Percentiles rank a stretch among this genome's conserved stretches.
These are phyloP conservation scores for Pipistrellus pipistrellus DNA, from an alignment of 2,797 vertebrate genomes.

Conservation along the genomic window DNA sequence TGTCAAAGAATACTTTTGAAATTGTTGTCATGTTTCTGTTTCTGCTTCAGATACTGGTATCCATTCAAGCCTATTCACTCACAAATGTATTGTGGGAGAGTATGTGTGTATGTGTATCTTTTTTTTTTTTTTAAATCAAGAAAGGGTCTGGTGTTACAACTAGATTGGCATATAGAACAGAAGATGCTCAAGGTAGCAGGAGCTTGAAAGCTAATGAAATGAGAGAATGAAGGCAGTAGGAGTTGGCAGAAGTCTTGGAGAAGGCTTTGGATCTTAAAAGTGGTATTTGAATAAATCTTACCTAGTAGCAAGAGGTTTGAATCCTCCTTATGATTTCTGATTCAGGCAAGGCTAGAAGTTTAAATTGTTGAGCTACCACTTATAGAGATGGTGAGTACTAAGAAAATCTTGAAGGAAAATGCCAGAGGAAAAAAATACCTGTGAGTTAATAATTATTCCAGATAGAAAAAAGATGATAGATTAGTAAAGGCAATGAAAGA, in stretches of 20 bases:
- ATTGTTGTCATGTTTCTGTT: constrained; percentile 32
- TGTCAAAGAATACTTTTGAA: constrained; percentile 39
- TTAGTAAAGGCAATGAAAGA: constrained; percentile 1
- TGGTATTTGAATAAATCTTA: neutral
- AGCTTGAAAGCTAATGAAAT: neutral
- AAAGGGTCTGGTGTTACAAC: neutral
- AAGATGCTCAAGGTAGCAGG: neutral
- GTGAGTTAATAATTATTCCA: constrained; percentile 31
- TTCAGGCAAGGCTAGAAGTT: constrained; percentile 31
- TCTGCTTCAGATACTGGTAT: constrained; percentile 33
- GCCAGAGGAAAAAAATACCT: neutral
- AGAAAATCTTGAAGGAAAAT: constrained; percentile 13
- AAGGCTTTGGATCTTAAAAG: constrained; percentile 25
- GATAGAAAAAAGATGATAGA: neutral
- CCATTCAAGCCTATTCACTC: neutral
- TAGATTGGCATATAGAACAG: neutral
- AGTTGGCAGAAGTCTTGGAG: neutral
- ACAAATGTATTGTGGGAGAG: neutral
- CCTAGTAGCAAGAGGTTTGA: neutral
- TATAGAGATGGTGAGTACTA: neutral
- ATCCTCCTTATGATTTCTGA: constrained; percentile 4
- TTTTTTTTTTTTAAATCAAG: neutral
- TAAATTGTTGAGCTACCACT: constrained; percentile 25
- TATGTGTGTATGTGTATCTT: neutral
- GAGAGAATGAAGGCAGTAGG: neutral